phyloP scores from a whole-genome alignment of 2,797 vertebrate genomes.

The Periparus ater region DNA sequence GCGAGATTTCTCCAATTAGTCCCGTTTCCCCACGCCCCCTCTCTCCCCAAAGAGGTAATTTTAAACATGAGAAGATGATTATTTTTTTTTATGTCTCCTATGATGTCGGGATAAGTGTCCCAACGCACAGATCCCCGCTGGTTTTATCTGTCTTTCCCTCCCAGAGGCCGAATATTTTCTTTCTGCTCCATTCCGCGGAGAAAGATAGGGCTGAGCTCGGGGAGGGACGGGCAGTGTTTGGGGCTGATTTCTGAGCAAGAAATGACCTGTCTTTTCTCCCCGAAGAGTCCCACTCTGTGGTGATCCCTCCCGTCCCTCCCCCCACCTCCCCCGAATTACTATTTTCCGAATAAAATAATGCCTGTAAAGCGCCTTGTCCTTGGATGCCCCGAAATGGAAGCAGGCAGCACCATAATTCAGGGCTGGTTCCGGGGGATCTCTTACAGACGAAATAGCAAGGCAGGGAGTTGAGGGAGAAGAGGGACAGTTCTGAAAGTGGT shows the following conservation, averaged over 20 bases:
- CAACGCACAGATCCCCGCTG: constrained; percentile 32
- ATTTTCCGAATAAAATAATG: constrained; percentile 34
- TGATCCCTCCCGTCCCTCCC: neutral
- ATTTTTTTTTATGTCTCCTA: constrained; percentile 22
- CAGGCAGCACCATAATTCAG: neutral
- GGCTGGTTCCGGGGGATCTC: neutral
- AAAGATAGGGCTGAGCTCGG: neutral
- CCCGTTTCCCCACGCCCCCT: neutral
- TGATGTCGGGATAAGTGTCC: constrained; percentile 20
- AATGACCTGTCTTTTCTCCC: neutral
- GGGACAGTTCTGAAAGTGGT: neutral
- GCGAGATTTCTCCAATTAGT: neutral
- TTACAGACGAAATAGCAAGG: neutral
- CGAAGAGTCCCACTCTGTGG: neutral
- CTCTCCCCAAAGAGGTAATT: constrained; percentile 49
- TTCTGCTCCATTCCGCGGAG: neutral
- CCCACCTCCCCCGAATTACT: neutral
- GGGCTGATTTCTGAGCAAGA: neutral
- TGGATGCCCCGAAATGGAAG: neutral
- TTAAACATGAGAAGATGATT: constrained; percentile 46
- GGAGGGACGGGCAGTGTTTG: neutral
- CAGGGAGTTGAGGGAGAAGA: neutral
- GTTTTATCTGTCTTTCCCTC: constrained; percentile 50
- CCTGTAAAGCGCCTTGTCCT: neutral
- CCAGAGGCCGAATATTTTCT: constrained; percentile 53